Base-by-base conservation (phyloP, 2,113 vertebrate species). In the Speoplatyrhinus poulsoni region DNA sequence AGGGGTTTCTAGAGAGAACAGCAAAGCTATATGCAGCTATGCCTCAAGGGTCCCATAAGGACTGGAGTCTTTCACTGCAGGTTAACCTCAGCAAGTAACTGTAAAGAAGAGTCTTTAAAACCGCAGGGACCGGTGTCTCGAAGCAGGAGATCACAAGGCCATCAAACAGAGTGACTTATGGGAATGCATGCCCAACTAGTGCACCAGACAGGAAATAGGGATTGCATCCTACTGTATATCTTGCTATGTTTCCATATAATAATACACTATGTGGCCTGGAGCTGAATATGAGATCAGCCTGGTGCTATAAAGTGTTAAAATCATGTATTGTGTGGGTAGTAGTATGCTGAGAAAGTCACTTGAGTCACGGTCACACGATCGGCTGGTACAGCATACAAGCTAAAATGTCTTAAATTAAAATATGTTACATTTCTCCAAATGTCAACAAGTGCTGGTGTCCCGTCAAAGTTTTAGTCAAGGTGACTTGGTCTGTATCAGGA, bases 11-110 rank as follows among this genome's bases (percentile, higher is more conserved):
- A 62, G 53, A 26, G 65, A 67, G 70, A 70, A 52, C 59, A 63
- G 52, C 60, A 77, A 82, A 83, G 78, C 83, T 86, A 75, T 86
- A 82, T 75, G 69, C 76, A 73, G 69, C 8, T 72, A 26, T 26
- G 46, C 61, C 53, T 70, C 58, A 50, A 80, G 62, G 62, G 19
- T 65, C 73, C 78, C 79, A 75, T 75, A 69, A 32, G 7, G 0
- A 67, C 63, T 71, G 65, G 60, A 77, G 84, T 80, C 67, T 73
- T 82, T 87, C 79, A 87, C 52, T 74, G 73, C 73, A 69, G 73
- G 85, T 90, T 81, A 76, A 75, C 79, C 69, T 87, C 85, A 85
- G 81, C 73, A 83, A 70, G 70, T 75, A 81, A 82, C 66, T 62
- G 54, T 26, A 80, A 71, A 73, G 79, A 66, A 60, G 58, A 71